These are phyloP conservation scores for Pollenia labialis DNA, from an alignment of 2,888 invertebrate species.

Conservation along the genomic window DNA sequence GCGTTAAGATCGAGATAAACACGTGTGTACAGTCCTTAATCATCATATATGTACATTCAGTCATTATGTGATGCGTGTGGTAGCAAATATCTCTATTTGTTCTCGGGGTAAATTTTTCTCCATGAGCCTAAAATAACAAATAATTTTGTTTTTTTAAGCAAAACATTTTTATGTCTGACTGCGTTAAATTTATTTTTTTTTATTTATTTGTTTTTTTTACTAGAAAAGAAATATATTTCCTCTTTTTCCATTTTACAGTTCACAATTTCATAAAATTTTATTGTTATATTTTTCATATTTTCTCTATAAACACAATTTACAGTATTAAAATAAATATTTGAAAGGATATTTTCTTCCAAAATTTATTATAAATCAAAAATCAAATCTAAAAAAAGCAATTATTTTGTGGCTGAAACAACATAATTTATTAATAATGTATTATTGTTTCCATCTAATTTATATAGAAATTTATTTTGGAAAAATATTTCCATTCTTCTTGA, in stretches of 20 bases:
- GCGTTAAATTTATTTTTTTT: slow-evolving; percentile 9
- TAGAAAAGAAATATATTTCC: slow-evolving; percentile 24
- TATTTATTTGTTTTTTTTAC: slow-evolving; percentile 39
- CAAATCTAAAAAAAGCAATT: too few species aligned
- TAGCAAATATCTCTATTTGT: slow-evolving; percentile 28
- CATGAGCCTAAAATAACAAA: slow-evolving; percentile 60
- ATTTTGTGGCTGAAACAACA: slow-evolving; percentile 42
- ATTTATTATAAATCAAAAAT: background rate
- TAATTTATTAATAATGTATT: slow-evolving; percentile 45
- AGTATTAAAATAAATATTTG: slow-evolving; percentile 30
- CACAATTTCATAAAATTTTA: slow-evolving; percentile 19
- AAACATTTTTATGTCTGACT: slow-evolving; percentile 27
- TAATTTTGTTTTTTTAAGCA: slow-evolving; percentile 4
- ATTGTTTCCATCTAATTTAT: background rate
- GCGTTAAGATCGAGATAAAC: slow-evolving; percentile 41
- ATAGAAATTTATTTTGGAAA: background rate
- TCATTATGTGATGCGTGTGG: slow-evolving; percentile 17
- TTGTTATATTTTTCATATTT: slow-evolving; percentile 50
- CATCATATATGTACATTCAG: background rate
- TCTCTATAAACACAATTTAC: slow-evolving; percentile 58
- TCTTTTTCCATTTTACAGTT: background rate
- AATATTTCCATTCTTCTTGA: slow-evolving; percentile 44
- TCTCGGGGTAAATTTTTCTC: background rate
- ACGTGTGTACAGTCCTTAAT: slow-evolving; percentile 21
- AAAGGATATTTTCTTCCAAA: background rate